Percentiles rank a stretch among this genome's conserved stretches.
These are phyloP conservation scores for Sarcophaga rosellei DNA, from an alignment of 2,888 invertebrate genomes.

Conservation along the genomic window DNA sequence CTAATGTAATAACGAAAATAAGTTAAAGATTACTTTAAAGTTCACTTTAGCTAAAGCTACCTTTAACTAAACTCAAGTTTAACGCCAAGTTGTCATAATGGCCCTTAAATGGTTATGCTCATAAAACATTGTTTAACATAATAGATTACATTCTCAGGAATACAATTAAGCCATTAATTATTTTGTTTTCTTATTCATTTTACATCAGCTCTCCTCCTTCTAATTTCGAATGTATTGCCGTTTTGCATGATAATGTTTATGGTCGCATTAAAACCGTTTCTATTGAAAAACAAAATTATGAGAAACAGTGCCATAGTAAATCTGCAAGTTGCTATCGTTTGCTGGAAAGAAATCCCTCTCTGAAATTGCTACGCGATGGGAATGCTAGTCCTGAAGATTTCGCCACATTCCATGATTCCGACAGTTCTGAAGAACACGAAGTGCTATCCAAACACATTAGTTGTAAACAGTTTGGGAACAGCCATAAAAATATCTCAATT, in stretches of 20 bases:
- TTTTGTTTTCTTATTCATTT: not conserved
- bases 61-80: too few species aligned
- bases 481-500: constrained; percentile 57
- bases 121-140: too few species aligned
- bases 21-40: too few species aligned
- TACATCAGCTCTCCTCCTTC: constrained; percentile 66
- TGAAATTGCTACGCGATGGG: constrained; percentile 71
- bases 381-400: constrained; percentile 75
- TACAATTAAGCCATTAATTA: not conserved
- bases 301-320: constrained; percentile 70
- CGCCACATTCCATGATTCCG: constrained; percentile 66
- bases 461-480: constrained; percentile 75
- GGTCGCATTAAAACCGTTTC: constrained; percentile 83
- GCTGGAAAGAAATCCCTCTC: constrained; percentile 73
- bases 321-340: constrained; percentile 75
- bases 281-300: constrained; percentile 76
- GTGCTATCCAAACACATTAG: constrained; percentile 73
- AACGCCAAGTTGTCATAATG: too few species aligned
- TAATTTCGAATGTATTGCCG: constrained; percentile 84
- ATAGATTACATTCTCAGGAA: too few species aligned
- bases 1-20: too few species aligned
- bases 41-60: too few species aligned
- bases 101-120: too few species aligned
- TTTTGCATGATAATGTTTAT: constrained; percentile 83
- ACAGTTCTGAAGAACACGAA: constrained; percentile 63